Base-by-base conservation (phyloP, 1,140 invertebrate genomes). In the Chironomus striatipennis region DNA sequence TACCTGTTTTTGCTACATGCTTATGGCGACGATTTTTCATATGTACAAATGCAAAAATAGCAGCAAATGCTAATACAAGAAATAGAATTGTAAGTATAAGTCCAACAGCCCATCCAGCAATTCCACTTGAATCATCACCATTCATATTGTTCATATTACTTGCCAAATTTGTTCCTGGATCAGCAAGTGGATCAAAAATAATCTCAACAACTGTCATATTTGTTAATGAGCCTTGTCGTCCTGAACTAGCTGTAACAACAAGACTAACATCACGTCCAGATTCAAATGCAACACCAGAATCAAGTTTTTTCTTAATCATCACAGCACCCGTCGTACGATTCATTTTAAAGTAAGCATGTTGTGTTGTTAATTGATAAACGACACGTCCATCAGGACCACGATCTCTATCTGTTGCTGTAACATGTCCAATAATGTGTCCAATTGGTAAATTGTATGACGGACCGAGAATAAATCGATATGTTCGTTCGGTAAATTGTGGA, bases 321-420 rank as follows among this genome's bases (percentile, higher is more conserved):
- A 98, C 87, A 0, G 91, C 90, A 1, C 97, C 96, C 5, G 91
- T 95, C 0, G 93, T 96, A 76, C 92, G 85, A 81, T 98, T 97
- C 15, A 99, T 88, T 83, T 93, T 92, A 80, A 98, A 97, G 79
- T 94, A 93, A 0, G 90, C 87, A 83, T 95, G 90, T 73, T 92
- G 90, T 0, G 91, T 91, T 9, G 89, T 90, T 12, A 97, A 79
- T 77, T 94, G 90, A 80, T 98, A 99, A 0, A 96, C 90, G 0
- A 98, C 90, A 67, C 92, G 86, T 3, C 96, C 96, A 82, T 98
- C 96, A 0, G 91, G 89, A 0, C 96, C 96, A 79, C 92, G 91
- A 79, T 98, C 97, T 77, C 90, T 84, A 81, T 98, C 97, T 0
- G 89, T 93, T 4, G 97, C 97, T 12, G 88, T 88, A 3, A 98